Conservation (phyloP, 2,113 vertebrate genomes). For the Notothenia coriiceps region DNA sequence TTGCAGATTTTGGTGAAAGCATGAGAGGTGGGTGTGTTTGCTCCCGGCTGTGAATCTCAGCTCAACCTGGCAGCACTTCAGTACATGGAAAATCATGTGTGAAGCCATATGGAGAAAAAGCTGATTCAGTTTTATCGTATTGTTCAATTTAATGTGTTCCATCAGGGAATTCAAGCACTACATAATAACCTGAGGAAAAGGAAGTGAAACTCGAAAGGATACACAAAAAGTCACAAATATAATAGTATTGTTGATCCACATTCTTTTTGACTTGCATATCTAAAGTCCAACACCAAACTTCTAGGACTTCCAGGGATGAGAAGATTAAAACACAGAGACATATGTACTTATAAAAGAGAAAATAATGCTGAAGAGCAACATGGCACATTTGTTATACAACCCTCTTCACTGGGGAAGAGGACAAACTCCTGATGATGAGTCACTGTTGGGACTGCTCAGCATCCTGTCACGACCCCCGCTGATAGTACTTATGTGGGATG, state of each 20-base stretch:
- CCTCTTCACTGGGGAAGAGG: conserved; percentile 39
- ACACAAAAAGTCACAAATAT: no score
- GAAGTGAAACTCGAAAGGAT: not conserved
- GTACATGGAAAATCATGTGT: conserved; percentile 4
- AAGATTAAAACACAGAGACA: conserved; percentile 1
- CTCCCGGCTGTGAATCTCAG: not conserved
- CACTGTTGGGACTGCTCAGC: conserved; percentile 57
- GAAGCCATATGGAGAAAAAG: conserved; percentile 15
- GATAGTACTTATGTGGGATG: conserved; percentile 45
- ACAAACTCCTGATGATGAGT: conserved; percentile 61
- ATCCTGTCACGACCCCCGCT: conserved; percentile 37
- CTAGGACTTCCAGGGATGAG: not conserved
- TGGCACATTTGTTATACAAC: conserved; percentile 47
- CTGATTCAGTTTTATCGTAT: conserved; percentile 7
- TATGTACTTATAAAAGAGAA: not conserved
- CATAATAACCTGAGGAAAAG: not conserved
- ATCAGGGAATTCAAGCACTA: not conserved
- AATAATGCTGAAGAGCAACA: conserved; percentile 13
- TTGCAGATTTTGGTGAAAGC: not conserved
- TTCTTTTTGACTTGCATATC: not conserved
- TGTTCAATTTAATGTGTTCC: conserved; percentile 4
- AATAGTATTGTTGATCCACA: not conserved
- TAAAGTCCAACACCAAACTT: not conserved
- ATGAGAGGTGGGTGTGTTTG: not conserved
- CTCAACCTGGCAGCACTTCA: not conserved